Percentiles rank a stretch among this genome's conserved stretches.
phyloP scores from a whole-genome alignment of 1,140 invertebrate genomes.

The Phortica variegata region DNA sequence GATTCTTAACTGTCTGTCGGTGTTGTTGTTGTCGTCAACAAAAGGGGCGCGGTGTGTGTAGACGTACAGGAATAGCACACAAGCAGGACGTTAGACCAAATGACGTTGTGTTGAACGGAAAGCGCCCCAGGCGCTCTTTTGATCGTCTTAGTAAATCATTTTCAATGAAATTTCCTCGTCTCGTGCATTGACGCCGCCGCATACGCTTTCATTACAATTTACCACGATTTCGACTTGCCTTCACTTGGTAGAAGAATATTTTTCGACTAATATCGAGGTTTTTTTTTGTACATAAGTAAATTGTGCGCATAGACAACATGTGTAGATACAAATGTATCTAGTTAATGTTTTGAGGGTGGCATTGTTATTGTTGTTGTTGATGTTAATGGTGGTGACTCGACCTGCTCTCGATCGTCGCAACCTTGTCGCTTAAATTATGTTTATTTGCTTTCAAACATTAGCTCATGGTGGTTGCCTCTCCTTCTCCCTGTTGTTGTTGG shows the following conservation, averaged over 20 bases:
- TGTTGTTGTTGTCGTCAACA: too few relatives aligned
- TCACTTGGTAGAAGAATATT: too few relatives aligned
- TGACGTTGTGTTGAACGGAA: too few relatives aligned
- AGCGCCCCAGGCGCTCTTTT: constrained; percentile 43
- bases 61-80: too few relatives aligned
- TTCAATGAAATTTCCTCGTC: constrained; percentile 45
- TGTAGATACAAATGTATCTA: constrained; percentile 16
- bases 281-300: constrained; percentile 35
- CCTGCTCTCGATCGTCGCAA: neutral
- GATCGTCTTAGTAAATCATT: constrained; percentile 53
- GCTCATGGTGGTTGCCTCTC: neutral
- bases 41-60: too few relatives aligned
- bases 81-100: too few relatives aligned
- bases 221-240: constrained; percentile 14
- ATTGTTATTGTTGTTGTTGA: constrained; percentile 9
- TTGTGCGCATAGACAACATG: constrained; percentile 39
- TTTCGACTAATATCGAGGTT: too few relatives aligned
- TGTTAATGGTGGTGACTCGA: neutral
- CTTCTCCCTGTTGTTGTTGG: neutral
- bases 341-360: constrained; percentile 8
- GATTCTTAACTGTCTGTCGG: neutral
- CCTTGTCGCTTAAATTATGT: too few relatives aligned
- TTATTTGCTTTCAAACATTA: neutral
- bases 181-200: too few relatives aligned
- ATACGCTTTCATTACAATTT: constrained; percentile 19